Base-by-base conservation (phyloP, 2,797 vertebrate genomes). In the Dicrostonyx torquatus region DNA sequence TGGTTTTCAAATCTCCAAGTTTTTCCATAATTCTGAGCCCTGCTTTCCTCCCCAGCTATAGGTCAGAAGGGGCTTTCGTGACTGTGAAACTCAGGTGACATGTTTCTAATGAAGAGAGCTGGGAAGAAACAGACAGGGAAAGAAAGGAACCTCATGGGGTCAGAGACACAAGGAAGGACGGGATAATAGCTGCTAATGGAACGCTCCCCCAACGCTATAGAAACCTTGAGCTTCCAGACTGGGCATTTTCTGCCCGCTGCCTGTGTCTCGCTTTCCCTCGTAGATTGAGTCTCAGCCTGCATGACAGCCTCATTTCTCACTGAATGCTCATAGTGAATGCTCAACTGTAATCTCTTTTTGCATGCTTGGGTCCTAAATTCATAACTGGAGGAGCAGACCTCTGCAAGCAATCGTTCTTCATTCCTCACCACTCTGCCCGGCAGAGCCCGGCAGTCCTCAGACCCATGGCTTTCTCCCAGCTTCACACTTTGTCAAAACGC, bases 261-360 rank as follows among this genome's bases (percentile, higher is more conserved):
- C 53, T 0, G 0, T 53, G 92, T 95, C 94, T 18, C 0, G 34
- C 95, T 89, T 96, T 48, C 70, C 83, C 92, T 89, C 77, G 91
- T 93, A 97, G 97, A 94, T 96, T 98, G 97, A 79, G 43, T 97
- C 98, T 96, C 97, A 97, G 97, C 94, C 94, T 91, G 93, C 89
- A 2, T 97, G 97, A 96, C 97, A 95, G 96, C 97, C 98, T 98
- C 89, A 0, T 93, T 98, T 98, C 98, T 98, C 98, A 97, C 89
- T 83, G 2, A 14, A 94, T 92, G 94, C 97, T 95, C 20, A 18
- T 82, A 62, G 93, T 95, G 97, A 98, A 97, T 98, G 96, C 97
- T 97, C 93, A 97, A 97, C 97, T 93, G 73, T 98, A 97, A 98
- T 98, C 97, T 98, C 96, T 97, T 98, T 98, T 97, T 97, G 96